Evolutionary conservation across 2,888 invertebrate species (phyloP).

Genomic region (Hydropsyche betteni): DNA sequence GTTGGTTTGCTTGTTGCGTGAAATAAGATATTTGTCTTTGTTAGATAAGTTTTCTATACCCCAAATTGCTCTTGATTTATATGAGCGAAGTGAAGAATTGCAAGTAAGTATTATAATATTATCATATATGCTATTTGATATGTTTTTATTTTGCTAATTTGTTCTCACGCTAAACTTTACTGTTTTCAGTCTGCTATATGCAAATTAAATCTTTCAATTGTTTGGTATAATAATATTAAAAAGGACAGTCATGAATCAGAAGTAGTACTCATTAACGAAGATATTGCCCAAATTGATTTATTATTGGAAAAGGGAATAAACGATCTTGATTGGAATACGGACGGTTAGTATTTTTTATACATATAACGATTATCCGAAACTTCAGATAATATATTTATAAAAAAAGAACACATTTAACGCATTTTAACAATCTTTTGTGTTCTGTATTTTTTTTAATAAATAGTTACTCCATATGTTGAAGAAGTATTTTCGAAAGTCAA

Average conservation of each 20-base stretch:
- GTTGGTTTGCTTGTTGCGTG: slow-evolving; percentile 78
- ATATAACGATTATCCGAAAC: slow-evolving; percentile 22
- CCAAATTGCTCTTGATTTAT: slow-evolving; percentile 70
- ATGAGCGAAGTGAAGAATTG: slow-evolving; percentile 74
- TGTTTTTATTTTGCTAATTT: not conserved
- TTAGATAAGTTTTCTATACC: slow-evolving; percentile 73
- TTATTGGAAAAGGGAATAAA: slow-evolving; percentile 74
- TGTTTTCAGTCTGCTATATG: slow-evolving; percentile 63
- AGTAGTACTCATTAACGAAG: slow-evolving; percentile 77
- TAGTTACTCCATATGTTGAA: slow-evolving; percentile 75
- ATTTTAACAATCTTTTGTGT: no score
- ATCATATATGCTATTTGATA: not conserved
- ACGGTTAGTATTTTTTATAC: slow-evolving; percentile 69
- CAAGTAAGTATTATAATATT: slow-evolving; percentile 58
- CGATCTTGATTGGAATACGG: slow-evolving; percentile 81
- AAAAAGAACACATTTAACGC: no score
- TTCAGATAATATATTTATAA: not conserved
- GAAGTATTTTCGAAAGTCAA: slow-evolving; percentile 74
- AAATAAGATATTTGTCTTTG: slow-evolving; percentile 81
- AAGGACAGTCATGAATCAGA: slow-evolving; percentile 79
- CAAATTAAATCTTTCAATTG: slow-evolving; percentile 70
- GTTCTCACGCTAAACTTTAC: not conserved
- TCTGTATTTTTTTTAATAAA: slow-evolving; percentile 41
- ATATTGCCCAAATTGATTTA: slow-evolving; percentile 78
- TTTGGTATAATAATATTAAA: slow-evolving; percentile 86